Base-by-base conservation (phyloP, 2,888 invertebrate genomes). In the Hanleya hanleyi region DNA sequence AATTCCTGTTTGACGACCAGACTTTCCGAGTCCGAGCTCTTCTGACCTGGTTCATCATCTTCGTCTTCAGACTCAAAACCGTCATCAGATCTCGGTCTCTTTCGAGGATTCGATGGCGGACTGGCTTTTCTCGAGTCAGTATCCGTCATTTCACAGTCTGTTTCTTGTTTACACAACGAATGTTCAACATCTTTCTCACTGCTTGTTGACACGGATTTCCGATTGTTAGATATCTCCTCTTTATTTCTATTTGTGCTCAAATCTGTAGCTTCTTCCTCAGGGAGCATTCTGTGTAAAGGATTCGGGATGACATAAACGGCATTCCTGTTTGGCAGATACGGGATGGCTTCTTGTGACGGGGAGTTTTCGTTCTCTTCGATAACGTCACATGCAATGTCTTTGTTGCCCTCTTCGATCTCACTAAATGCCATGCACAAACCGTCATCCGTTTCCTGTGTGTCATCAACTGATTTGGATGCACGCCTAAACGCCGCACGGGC, bases 401-500 rank as follows among this genome's bases (percentile, higher is more conserved):
- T 37, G n/a, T 2, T 64, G 35, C 22, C 18, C 64, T 37, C 64
- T 37, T 64, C 38, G 3, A 9, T 37, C 15, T 64, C 38, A 5
- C 12, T 18, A 37, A 35, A 64, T 4, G 64, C 18, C 64, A 37
- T n/a, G 26, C n/a, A 4, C 37, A 64, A 2, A 35, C 66, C 62
- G 69, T 82, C 82, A 74, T 83, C 85, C 75, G 83, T 84, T 76
- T 82, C 83, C 77, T 83, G 83, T 22, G 84, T 81, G 71, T 83
- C 86, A 62, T 85, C 86, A 32, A 83, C 77, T 35, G 78, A 82
- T 71, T 84, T 84, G 47, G 80, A 80, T 1, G 97, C 97, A 51
- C 98, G 93, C 87, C 98, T 97, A 89, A 97, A 96, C 0, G 97
- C 97, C 0, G 98, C 98, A 68, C 99, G 93, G 0, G 98, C 98